A percentile compares a stretch with the other conserved stretches of the same genome.
These are phyloP conservation scores for Melanotaenia nigrans DNA, from an alignment of 2,797 vertebrate genomes.

Conservation along the genomic window DNA sequence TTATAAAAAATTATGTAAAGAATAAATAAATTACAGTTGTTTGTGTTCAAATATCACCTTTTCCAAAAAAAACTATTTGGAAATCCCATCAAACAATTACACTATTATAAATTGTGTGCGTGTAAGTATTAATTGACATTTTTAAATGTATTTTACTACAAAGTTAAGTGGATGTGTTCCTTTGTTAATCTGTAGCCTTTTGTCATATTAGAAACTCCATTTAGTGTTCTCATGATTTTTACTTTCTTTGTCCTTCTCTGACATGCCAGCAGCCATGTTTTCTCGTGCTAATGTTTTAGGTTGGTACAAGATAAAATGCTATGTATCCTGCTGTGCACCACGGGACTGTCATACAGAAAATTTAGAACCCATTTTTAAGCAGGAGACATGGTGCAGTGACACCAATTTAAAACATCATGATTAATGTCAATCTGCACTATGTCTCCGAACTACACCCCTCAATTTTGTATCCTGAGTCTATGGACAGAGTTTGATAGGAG, in stretches of 20 bases:
- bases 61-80: not conserved
- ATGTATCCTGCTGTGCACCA: slow-evolving; percentile 25
- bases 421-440: slow-evolving; percentile 14
- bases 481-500: not conserved
- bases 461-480: not conserved
- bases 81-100: not conserved
- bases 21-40: too few relatives aligned
- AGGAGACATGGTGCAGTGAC: not conserved
- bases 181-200: not conserved
- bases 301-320: slow-evolving; percentile 39
- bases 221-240: not conserved
- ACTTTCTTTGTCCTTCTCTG: not conserved
- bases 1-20: too few relatives aligned
- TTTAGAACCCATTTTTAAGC: not conserved
- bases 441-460: not conserved
- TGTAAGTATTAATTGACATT: not conserved
- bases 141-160: not conserved
- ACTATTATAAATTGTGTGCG: not conserved
- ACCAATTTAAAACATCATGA: slow-evolving; percentile 5
- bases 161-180: not conserved
- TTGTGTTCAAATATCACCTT: not conserved
- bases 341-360: slow-evolving; percentile 5
- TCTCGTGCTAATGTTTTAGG: slow-evolving; percentile 36
- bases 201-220: not conserved
- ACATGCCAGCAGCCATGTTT: slow-evolving; percentile 34